Percentiles rank a stretch among this genome's conserved stretches.
Evolutionary conservation across 2,113 vertebrate genomes (phyloP).

Genomic region (Ondatra zibethicus): DNA sequence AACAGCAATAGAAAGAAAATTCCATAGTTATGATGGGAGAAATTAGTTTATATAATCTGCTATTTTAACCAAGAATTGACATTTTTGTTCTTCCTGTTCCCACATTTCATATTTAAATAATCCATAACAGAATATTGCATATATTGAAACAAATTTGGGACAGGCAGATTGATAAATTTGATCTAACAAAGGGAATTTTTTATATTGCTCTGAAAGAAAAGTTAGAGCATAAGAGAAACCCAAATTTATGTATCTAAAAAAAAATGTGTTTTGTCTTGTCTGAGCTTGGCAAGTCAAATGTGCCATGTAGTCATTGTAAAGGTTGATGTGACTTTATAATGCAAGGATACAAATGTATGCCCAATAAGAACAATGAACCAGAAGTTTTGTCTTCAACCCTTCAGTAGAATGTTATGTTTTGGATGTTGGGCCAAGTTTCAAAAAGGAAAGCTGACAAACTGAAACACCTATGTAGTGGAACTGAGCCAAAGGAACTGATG

Average conservation of each 20-base stretch:
- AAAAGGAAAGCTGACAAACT: background rate
- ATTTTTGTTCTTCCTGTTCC: background rate
- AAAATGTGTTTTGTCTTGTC: constrained; percentile 8
- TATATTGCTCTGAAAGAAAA: background rate
- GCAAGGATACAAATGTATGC: background rate
- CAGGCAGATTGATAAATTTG: background rate
- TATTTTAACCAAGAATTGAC: background rate
- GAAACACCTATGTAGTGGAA: background rate
- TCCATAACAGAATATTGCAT: background rate
- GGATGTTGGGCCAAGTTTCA: constrained; percentile 1
- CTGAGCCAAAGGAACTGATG: background rate
- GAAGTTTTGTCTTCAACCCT: background rate
- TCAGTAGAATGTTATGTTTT: background rate
- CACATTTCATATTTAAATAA: background rate
- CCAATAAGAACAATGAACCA: background rate
- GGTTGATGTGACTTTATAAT: background rate
- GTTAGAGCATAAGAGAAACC: background rate
- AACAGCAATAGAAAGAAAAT: background rate
- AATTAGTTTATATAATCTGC: background rate
- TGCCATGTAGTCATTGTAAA: background rate
- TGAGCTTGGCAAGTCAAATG: background rate
- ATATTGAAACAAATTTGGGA: background rate
- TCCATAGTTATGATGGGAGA: background rate
- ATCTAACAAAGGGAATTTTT: background rate
- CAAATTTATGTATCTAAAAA: background rate